Conservation (phyloP, 2,113 vertebrate species). For the Parus major region DNA sequence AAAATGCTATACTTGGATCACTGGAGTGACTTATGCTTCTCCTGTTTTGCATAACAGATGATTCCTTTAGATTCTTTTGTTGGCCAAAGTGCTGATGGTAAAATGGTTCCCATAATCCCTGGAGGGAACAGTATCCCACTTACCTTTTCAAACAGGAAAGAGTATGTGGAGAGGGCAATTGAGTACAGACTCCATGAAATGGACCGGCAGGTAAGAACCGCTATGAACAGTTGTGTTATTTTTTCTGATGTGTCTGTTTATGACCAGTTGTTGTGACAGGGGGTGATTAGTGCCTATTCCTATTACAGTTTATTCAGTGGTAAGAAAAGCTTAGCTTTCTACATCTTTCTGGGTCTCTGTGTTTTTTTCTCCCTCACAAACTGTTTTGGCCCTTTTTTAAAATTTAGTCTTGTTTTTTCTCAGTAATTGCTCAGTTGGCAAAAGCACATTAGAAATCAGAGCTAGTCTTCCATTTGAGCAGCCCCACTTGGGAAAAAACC, state of each 20-base stretch:
- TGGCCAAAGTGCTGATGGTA: conserved; percentile 87
- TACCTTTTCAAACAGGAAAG: conserved; percentile 86
- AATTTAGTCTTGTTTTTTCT: not conserved
- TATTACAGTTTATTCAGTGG: not conserved
- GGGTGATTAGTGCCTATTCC: not conserved
- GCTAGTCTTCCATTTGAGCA: not conserved
- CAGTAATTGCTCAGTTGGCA: not conserved
- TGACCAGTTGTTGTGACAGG: no score
- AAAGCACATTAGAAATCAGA: not conserved
- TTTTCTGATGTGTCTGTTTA: no score
- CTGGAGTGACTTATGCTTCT: not conserved
- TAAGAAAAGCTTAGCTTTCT: not conserved
- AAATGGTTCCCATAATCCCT: conserved; percentile 89
- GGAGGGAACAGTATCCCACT: conserved; percentile 88
- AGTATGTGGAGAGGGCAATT: conserved; percentile 86
- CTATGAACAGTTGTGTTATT: no score
- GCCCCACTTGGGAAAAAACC: not conserved
- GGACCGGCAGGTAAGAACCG: conserved; percentile 80
- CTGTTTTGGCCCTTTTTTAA: not conserved
- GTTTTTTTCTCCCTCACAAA: not conserved
- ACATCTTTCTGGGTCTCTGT: not conserved
- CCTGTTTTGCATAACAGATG: conserved; percentile 73
- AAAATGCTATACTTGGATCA: not conserved
- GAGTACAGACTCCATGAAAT: conserved; percentile 87
- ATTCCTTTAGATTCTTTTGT: conserved; percentile 89